Conservation (phyloP, 2,113 vertebrate genomes). For the Orthonyx spaldingii region DNA sequence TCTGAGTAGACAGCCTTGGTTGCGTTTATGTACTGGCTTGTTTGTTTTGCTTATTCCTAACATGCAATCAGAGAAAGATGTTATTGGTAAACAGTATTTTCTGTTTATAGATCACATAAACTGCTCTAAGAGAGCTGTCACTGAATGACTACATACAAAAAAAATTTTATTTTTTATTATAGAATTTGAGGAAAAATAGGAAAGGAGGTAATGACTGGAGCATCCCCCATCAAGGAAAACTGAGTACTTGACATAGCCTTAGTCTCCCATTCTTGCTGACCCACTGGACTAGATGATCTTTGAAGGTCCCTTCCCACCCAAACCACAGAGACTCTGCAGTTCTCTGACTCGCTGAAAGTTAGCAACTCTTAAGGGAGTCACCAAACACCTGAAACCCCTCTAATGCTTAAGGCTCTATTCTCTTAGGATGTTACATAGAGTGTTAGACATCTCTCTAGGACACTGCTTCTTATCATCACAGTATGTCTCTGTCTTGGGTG, state of each 20-base stretch:
- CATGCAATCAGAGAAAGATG: neutral
- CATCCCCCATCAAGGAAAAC: neutral
- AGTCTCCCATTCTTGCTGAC: neutral
- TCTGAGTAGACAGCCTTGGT: neutral
- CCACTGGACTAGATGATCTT: neutral
- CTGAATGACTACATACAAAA: neutral
- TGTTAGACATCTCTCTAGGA: neutral
- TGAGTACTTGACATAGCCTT: neutral
- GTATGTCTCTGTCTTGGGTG: neutral
- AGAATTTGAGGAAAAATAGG: neutral
- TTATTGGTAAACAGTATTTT: neutral
- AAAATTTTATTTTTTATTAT: neutral
- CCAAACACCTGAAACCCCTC: neutral
- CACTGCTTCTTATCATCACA: neutral
- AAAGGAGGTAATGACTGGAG: neutral
- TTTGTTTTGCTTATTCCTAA: conserved; percentile 42
- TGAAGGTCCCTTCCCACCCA: neutral
- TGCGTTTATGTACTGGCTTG: neutral
- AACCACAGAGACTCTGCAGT: neutral
- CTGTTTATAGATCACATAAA: neutral
- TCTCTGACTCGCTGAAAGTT: neutral
- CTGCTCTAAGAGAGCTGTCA: neutral
- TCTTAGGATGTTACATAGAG: rapidly evolving
- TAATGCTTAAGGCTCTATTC: neutral
- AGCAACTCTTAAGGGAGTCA: too few species aligned